These are phyloP conservation scores for Phalera bucephala DNA, from an alignment of 2,888 invertebrate genomes.

Conservation along the genomic window DNA sequence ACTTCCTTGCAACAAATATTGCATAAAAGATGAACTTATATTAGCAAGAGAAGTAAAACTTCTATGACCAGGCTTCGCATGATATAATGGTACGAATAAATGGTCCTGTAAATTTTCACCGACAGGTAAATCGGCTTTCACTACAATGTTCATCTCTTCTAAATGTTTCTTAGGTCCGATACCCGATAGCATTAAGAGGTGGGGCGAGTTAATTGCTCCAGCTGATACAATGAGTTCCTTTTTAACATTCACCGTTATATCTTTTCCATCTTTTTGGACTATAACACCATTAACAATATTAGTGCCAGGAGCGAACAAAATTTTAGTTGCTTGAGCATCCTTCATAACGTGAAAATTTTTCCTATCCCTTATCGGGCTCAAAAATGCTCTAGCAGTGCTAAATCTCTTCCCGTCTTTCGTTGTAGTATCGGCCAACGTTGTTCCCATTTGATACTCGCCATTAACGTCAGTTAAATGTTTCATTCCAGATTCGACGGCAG, in stretches of 20 bases:
- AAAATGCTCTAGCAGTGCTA: conserved; percentile 80
- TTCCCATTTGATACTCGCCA: conserved; percentile 72
- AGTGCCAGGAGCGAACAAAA: conserved; percentile 74
- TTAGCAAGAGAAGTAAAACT: conserved; percentile 37
- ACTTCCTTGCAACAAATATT: conserved; percentile 71
- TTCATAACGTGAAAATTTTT: conserved; percentile 73
- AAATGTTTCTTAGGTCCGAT: conserved; percentile 73
- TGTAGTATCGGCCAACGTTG: conserved; percentile 65
- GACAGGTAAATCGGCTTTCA: conserved; percentile 71
- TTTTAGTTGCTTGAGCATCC: conserved; percentile 75
- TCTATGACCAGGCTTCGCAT: conserved; percentile 46
- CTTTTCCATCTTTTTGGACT: conserved; percentile 51
- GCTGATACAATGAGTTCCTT: conserved; percentile 79
- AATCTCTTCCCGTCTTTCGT: conserved; percentile 70
- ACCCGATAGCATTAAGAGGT: conserved; percentile 77
- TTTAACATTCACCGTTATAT: conserved; percentile 52
- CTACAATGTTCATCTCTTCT: conserved; percentile 53
- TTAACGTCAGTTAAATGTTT: conserved; percentile 57
- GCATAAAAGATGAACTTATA: conserved; percentile 48
- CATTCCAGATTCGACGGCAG: conserved; percentile 69
- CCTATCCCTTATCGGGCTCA: conserved; percentile 58
- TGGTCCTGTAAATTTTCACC: conserved; percentile 82
- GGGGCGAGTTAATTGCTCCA: conserved; percentile 77
- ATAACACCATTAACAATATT: conserved; percentile 68
- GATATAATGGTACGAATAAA: conserved; percentile 58